These are phyloP conservation scores for Labrus mixtus DNA, from an alignment of 2,113 vertebrate genomes.

Conservation along the genomic window DNA sequence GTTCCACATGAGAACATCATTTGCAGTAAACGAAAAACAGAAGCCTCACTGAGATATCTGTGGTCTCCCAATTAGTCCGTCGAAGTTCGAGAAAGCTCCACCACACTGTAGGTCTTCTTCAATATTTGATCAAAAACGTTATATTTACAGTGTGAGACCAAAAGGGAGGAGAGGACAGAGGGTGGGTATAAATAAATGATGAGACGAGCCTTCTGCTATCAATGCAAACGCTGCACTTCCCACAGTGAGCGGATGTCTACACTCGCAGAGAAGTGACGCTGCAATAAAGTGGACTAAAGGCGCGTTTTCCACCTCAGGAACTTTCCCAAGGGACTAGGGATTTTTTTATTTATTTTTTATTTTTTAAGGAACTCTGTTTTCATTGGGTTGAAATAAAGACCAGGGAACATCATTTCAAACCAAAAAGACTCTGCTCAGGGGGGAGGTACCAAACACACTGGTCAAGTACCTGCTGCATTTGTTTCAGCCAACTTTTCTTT, in stretches of 20 bases:
- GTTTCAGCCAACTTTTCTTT: too few relatives aligned
- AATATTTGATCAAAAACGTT: conserved; percentile 59
- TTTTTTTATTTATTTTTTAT: background rate
- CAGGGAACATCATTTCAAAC: background rate
- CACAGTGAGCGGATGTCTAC: conserved; percentile 19
- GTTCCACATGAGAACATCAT: background rate
- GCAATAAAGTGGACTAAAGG: background rate
- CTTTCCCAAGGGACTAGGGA: background rate
- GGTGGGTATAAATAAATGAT: conserved; percentile 61
- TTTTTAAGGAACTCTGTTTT: background rate
- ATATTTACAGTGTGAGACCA: conserved; percentile 61
- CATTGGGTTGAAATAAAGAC: too few relatives aligned
- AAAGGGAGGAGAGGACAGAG: conserved; percentile 32
- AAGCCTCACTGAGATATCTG: background rate
- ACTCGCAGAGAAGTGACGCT: conserved; percentile 10
- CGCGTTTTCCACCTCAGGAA: background rate
- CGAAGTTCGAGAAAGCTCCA: conserved; percentile 9
- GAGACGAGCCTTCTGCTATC: conserved; percentile 41
- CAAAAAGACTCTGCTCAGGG: background rate
- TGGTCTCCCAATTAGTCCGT: conserved; percentile 10
- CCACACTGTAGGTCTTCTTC: conserved; percentile 29
- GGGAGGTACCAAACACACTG: background rate
- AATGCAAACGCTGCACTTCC: conserved; percentile 8
- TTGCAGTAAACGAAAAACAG: conserved; percentile 1
- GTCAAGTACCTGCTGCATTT: background rate